Evolutionary conservation across 1,140 invertebrate genomes (phyloP).

Genomic region (Drosophila pallidifrons): DNA sequence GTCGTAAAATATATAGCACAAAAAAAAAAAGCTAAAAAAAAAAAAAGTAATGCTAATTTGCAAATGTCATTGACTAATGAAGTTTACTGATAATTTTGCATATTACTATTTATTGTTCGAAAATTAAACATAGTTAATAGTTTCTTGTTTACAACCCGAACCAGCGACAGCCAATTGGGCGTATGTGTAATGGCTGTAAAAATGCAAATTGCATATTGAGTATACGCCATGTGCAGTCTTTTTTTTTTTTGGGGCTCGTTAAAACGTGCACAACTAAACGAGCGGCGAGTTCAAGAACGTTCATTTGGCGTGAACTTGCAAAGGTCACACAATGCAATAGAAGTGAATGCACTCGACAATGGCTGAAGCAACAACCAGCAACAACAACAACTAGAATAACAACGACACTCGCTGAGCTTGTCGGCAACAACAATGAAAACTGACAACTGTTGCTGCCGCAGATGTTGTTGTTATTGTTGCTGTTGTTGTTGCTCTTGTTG

Average conservation of each 20-base stretch:
- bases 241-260: conserved; percentile 1
- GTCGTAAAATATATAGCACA: not conserved
- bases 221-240: conserved; percentile 25
- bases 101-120: too few relatives aligned
- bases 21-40: too few relatives aligned
- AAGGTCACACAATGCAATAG: conserved; percentile 72
- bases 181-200: conserved; percentile 27
- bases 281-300: conserved; percentile 69
- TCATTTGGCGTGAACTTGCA: conserved; percentile 72
- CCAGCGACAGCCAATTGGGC: conserved; percentile 44
- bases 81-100: not conserved
- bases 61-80: conserved; percentile 4
- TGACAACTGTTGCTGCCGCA: conserved; percentile 44
- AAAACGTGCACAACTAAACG: conserved; percentile 22
- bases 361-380: conserved; percentile 14
- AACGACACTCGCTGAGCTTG: conserved; percentile 23
- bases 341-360: conserved; percentile 68
- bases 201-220: conserved; percentile 24
- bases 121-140: not conserved
- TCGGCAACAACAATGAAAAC: conserved; percentile 64
- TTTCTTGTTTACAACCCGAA: conserved; percentile 15
- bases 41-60: conserved; percentile 4
- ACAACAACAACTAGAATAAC: conserved; percentile 40
- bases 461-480: not conserved
- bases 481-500: conserved; percentile 29